A percentile compares a stretch with the other conserved stretches of the same genome.
These are phyloP conservation scores for Callipepla californica DNA, from an alignment of 2,113 vertebrate species.

Conservation along the genomic window DNA sequence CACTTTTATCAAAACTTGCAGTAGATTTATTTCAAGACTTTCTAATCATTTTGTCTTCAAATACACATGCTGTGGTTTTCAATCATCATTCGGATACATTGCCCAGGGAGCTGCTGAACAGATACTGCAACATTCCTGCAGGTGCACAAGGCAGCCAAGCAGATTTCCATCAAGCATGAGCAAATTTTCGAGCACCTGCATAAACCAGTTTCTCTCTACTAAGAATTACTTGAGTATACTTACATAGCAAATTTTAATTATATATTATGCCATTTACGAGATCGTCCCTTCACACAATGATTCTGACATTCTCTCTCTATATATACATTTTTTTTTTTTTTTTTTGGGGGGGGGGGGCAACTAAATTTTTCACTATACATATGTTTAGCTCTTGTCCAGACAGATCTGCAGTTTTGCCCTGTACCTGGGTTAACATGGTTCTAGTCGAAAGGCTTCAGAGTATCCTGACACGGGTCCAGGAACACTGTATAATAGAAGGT, in stretches of 20 bases:
- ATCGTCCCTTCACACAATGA: background rate
- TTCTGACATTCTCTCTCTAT: background rate
- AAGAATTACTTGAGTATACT: background rate
- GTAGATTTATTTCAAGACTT: background rate
- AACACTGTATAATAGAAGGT: background rate
- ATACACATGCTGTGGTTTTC: background rate
- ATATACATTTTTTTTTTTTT: too few species aligned
- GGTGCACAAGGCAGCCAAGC: background rate
- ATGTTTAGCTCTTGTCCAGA: background rate
- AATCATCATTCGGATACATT: background rate
- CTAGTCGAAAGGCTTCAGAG: background rate
- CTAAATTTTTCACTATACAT: too few species aligned
- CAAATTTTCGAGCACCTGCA: conserved; percentile 33
- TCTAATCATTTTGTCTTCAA: background rate
- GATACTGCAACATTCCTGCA: conserved; percentile 4
- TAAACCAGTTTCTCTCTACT: conserved; percentile 8
- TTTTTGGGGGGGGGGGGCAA: background rate
- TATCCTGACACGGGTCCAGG: background rate
- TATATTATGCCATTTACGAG: background rate
- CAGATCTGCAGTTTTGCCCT: background rate
- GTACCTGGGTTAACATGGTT: background rate
- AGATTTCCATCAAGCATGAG: background rate
- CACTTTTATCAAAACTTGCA: background rate
- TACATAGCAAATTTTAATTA: background rate
- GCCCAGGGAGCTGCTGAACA: background rate